Conservation (phyloP, 2,113 vertebrate species). For the Prolemur simus region DNA sequence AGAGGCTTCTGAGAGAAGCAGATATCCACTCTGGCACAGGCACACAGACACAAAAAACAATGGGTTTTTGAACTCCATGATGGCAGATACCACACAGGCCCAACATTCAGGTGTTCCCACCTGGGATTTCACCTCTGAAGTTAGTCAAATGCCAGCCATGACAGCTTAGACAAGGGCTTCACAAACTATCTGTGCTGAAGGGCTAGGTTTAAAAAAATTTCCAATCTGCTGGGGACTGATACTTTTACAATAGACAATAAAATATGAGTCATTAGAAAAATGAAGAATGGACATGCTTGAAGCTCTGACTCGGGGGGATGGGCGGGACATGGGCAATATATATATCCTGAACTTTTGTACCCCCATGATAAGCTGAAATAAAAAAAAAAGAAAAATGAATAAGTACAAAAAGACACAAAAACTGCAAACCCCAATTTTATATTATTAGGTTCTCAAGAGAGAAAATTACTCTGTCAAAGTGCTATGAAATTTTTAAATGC, state of each 20-base stretch:
- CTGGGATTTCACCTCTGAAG: neutral
- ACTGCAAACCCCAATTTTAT: neutral
- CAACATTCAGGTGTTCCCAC: neutral
- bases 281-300: too few species aligned
- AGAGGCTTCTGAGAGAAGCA: neutral
- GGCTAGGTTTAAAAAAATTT: neutral
- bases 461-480: constrained; percentile 17
- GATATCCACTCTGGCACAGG: neutral
- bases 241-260: constrained; percentile 2
- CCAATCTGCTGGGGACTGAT: neutral
- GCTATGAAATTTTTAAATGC: neutral
- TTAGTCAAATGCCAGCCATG: neutral
- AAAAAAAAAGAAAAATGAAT: neutral
- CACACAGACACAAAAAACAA: neutral
- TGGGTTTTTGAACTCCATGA: neutral
- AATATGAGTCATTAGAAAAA: neutral
- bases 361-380: too few species aligned
- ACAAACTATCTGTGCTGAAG: neutral
- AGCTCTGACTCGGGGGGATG: too few species aligned
- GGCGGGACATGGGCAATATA: too few species aligned
- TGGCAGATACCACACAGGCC: neutral
- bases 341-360: too few species aligned
- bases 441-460: neutral
- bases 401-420: neutral
- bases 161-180: neutral